A percentile compares a stretch with the other conserved stretches of the same genome.
phyloP scores from a whole-genome alignment of 2,113 vertebrate species.

The Cardinalis cardinalis region DNA sequence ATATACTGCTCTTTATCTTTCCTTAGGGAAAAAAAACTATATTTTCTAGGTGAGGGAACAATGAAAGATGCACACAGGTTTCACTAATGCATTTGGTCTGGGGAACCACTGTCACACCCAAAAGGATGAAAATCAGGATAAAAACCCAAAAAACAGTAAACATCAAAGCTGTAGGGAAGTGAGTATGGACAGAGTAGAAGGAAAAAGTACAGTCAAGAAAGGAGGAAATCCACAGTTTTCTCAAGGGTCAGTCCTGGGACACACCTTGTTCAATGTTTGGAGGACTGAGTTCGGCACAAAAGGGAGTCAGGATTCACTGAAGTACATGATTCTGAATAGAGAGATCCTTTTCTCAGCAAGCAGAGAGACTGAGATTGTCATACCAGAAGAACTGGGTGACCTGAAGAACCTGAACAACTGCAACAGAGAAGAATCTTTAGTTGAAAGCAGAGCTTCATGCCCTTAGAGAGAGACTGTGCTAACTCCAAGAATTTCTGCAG shows the following conservation, averaged over 20 bases:
- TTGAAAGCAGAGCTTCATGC: background rate
- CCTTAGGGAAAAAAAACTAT: background rate
- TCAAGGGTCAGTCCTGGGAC: background rate
- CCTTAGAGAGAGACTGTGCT: background rate
- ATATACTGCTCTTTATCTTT: background rate
- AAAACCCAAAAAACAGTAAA: accelerated
- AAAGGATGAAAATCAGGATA: background rate
- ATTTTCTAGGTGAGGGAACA: background rate
- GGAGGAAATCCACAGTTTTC: background rate
- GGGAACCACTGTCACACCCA: background rate
- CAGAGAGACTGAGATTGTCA: background rate
- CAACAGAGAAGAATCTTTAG: background rate
- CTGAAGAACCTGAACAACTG: background rate
- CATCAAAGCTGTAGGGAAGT: background rate
- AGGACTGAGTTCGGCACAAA: background rate
- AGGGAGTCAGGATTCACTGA: background rate
- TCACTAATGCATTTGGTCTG: background rate
- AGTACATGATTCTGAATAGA: background rate
- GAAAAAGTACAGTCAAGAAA: background rate
- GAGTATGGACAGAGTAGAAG: background rate
- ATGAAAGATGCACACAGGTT: background rate
- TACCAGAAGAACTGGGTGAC: background rate
- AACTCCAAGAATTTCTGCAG: background rate
- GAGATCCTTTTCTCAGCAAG: background rate
- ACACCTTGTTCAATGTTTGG: background rate